Base-by-base conservation (phyloP, 1,140 invertebrate species). In the Heliothis virescens region DNA sequence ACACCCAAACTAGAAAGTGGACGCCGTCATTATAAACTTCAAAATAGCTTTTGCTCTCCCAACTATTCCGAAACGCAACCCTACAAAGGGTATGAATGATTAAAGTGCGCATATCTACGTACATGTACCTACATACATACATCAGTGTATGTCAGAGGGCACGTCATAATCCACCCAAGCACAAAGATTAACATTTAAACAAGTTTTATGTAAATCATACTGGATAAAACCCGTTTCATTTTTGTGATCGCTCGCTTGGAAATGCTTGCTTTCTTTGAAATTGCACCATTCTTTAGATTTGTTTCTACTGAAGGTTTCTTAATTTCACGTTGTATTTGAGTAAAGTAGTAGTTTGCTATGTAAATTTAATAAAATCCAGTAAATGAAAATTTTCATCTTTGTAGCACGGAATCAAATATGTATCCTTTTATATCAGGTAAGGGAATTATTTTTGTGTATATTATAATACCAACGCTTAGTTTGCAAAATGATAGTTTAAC, bases 141-240 rank as follows among this genome's bases (percentile, higher is more conserved):
- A 73, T 59, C 50, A 55, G 50, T 50, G 47, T 77, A 85, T 84
- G 83, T 89, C 89, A 87, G 84, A 88, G 89, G 89, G 87, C 82
- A 90, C 83, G 85, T 89, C 90, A 89, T 91, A 89, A 90, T 89
- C 85, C 82, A 79, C 82, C 85, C 79, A 74, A 81, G 78, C 82
- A 75, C 74, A 84, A 80, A 82, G 87, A 92, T 92, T 93, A 93
- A 91, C 91, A 93, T 93, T 92, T 93, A 91, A 89, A 92, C 89
- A 90, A 91, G 85, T 89, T 93, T 91, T 92, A 93, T 93, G 91
- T 89, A 90, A 92, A 93, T 91, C 83, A 72, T 60, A 86, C 62
- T 79, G 80, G 72, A 79, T 83, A 79, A 85, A 84, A 84, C 83
- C 80, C 78, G 84, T 82, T 85, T 83, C 83, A 86, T 87, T 87